These are phyloP conservation scores for Ferrisia virgata DNA, from an alignment of 2,888 invertebrate genomes.

Conservation along the genomic window DNA sequence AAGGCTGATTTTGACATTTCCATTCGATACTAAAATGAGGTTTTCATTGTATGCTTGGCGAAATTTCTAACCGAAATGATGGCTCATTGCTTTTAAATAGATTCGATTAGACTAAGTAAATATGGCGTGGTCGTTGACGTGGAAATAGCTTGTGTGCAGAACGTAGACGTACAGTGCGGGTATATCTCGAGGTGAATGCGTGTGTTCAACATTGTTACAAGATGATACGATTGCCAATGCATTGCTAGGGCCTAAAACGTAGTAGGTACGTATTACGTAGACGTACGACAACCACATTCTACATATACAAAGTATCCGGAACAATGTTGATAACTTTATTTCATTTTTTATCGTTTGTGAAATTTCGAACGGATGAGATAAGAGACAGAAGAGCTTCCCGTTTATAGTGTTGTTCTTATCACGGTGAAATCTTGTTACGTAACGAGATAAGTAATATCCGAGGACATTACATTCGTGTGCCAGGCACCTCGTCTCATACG, in stretches of 20 bases:
- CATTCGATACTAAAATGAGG: conserved; percentile 28
- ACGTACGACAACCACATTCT: too few relatives aligned
- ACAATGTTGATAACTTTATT: neutral
- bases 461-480: neutral
- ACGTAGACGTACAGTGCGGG: too few relatives aligned
- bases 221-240: neutral
- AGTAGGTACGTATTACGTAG: too few relatives aligned
- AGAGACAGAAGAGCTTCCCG: neutral
- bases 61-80: conserved; percentile 20
- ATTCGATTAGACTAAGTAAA: conserved; percentile 26
- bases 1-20: conserved; percentile 37
- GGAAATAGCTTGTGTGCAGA: conserved; percentile 2
- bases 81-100: conserved; percentile 30
- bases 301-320: neutral
- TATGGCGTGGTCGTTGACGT: conserved; percentile 10
- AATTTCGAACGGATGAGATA: neutral
- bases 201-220: neutral
- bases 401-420: neutral
- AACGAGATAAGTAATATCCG: neutral
- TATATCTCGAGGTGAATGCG: neutral
- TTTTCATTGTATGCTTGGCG: conserved; percentile 22
- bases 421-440: neutral
- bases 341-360: neutral
- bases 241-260: neutral
- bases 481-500: neutral